Evolutionary conservation across 2,888 invertebrate genomes (phyloP), one percentile per base, ranked within the genome.

Genomic region (Xylota sylvarum): DNA sequence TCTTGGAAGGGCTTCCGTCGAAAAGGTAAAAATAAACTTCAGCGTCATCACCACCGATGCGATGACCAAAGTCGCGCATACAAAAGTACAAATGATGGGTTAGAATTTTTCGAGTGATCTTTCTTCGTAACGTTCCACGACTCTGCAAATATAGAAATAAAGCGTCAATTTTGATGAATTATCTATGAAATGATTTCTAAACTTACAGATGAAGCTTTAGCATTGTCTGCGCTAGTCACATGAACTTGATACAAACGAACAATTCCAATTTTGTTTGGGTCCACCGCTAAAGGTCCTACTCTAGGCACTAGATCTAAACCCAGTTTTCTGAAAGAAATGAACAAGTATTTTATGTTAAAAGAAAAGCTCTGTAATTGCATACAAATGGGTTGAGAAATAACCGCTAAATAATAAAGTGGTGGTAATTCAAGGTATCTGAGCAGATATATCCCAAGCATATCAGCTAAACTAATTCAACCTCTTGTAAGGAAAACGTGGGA

Each of bases 261-360:
- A 43, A 97, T 95, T 88, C 98, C 98, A 93, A 97, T 96, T 62
- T 96, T 95, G 90, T 97, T 97, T 35, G 97, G 96, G 91, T 98
- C 97, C 43, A 98, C 97, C 92, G 97, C 97, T 90, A 97, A 95
- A 30, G 97, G 96, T 37, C 97, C 97, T 88, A 96, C 95, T 30
- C 98, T 94, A 0, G 98, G 98, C 27, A 98, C 98, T 90, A 98
- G 93, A 93, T 98, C 98, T 90, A 98, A 93, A 0, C 97, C 97
- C 65, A 98, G 94, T 94, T 98, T 97, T 92, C 98, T 98, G 94
- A 48, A 94, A 91, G 3, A 5, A 14, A 43, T 50, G 10, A 14
- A 35, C 55, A 10, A 52, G 32, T 3, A 35, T 35, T 1, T 35
- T n/a, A n/a, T n/a, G n/a, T n/a, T n/a, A n/a, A 35, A 3, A 35